Conservation (phyloP, 2,888 invertebrate species). For the Sabellastarte sp. region DNA sequence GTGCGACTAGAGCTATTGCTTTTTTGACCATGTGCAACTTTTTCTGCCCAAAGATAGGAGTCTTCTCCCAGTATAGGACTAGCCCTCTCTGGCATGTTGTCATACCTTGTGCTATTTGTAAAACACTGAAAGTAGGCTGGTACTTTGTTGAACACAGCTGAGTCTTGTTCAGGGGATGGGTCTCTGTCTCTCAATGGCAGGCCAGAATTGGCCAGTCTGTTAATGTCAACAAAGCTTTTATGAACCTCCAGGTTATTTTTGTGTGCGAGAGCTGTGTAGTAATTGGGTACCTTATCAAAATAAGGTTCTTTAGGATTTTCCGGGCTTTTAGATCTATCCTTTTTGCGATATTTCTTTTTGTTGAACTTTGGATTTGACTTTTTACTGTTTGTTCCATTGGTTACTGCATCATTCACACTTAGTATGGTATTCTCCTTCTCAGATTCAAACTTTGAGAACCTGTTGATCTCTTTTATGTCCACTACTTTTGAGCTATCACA, state of each 20-base stretch:
- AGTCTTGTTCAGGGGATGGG: constrained; percentile 31
- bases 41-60: too few species aligned
- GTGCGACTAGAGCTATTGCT: too few species aligned
- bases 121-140: constrained; percentile 53
- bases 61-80: too few species aligned
- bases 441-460: background rate
- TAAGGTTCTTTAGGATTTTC: too few species aligned
- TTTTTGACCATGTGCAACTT: too few species aligned
- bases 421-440: too few species aligned
- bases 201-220: background rate
- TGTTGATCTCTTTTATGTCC: background rate
- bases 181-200: constrained; percentile 33
- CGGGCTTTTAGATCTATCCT: too few species aligned
- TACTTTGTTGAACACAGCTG: constrained; percentile 35
- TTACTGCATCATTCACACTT: too few species aligned
- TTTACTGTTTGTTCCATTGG: too few species aligned
- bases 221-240: background rate
- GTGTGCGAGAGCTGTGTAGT: constrained; percentile 45
- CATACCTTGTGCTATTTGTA: constrained; percentile 54
- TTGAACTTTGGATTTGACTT: too few species aligned
- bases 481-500: background rate
- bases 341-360: too few species aligned
- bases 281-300: constrained; percentile 51
- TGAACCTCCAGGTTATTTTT: constrained; percentile 17
- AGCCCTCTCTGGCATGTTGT: constrained; percentile 17